Conservation (phyloP, 2,113 vertebrate genomes). For the Pitta sordida region DNA sequence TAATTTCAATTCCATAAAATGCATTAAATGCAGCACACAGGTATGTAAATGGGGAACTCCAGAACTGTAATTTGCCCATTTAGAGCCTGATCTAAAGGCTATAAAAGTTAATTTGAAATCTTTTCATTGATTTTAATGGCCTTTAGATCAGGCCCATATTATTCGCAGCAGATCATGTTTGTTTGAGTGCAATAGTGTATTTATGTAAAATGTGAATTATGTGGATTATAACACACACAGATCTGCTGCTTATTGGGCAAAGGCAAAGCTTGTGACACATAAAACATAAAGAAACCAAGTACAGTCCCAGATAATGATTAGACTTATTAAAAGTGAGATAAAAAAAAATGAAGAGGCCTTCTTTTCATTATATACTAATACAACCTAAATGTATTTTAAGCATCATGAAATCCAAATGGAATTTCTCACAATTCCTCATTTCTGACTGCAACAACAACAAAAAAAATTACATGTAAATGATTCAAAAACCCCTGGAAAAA, state of each 20-base stretch:
- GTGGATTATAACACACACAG: background rate
- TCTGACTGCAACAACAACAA: background rate
- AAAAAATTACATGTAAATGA: conserved; percentile 16
- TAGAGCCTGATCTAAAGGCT: conserved; percentile 57
- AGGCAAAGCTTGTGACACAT: background rate
- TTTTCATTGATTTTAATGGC: conserved; percentile 65
- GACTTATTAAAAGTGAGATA: background rate
- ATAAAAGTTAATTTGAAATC: conserved; percentile 59
- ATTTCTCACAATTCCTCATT: conserved; percentile 36
- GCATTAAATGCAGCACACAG: conserved; percentile 47
- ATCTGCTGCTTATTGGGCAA: background rate
- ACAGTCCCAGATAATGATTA: background rate
- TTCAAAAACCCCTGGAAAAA: conserved; percentile 31
- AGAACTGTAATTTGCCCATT: conserved; percentile 58
- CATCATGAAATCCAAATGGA: conserved; percentile 50
- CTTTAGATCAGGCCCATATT: conserved; percentile 4
- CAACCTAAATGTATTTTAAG: conserved; percentile 16
- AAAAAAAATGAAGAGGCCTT: background rate
- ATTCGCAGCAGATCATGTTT: background rate
- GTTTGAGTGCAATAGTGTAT: conserved; percentile 10
- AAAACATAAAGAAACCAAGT: background rate
- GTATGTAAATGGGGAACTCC: conserved; percentile 59
- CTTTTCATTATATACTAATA: background rate
- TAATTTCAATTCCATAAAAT: conserved; percentile 64
- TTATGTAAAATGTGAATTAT: background rate